These are phyloP conservation scores for Lasiurus borealis DNA, from an alignment of 2,113 vertebrate species.

Conservation along the genomic window DNA sequence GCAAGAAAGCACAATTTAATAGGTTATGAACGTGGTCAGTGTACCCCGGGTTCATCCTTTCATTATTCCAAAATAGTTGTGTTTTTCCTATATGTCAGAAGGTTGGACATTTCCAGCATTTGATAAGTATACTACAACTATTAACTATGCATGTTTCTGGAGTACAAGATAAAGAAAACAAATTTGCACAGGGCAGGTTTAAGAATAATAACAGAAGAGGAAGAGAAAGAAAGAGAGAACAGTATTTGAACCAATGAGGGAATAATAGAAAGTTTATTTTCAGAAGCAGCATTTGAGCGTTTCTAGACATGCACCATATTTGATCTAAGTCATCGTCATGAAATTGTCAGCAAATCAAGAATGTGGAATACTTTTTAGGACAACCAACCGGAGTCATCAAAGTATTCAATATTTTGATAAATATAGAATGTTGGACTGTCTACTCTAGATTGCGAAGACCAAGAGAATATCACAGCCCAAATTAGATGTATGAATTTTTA, in stretches of 20 bases:
- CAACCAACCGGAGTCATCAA: background rate
- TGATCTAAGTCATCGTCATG: too few species aligned
- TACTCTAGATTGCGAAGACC: background rate
- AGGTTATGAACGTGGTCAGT: background rate
- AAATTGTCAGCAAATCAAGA: background rate
- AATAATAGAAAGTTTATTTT: background rate
- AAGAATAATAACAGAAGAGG: background rate
- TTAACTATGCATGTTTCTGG: background rate
- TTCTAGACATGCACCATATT: too few species aligned
- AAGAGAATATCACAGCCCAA: background rate
- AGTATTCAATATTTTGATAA: background rate
- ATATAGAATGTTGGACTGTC: background rate
- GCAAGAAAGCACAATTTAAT: background rate
- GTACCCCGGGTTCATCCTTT: background rate
- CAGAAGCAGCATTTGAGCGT: background rate
- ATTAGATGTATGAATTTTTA: background rate
- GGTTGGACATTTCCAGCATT: background rate
- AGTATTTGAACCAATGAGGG: background rate
- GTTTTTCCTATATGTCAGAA: background rate
- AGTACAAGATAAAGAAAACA: background rate
- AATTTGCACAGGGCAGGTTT: background rate
- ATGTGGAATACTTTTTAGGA: background rate
- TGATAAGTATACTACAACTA: background rate
- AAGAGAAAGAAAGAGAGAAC: background rate
- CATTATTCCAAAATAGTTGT: background rate